phyloP scores from a whole-genome alignment of 2,797 vertebrate species.

The Champsocephalus gunnari region DNA sequence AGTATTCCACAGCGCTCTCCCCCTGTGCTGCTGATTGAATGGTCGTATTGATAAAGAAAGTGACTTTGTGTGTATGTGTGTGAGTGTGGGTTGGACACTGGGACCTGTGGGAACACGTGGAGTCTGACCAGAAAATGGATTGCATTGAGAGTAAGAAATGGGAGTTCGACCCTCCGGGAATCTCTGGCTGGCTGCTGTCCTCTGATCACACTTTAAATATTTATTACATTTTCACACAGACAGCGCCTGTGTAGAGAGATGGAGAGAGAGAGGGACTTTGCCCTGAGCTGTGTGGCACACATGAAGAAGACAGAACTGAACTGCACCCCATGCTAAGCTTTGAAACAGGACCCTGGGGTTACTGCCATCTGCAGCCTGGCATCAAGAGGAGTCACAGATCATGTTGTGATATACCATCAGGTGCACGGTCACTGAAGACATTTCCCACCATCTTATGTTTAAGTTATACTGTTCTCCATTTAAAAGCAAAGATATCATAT shows the following conservation, averaged over 20 bases:
- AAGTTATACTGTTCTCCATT: conserved; percentile 2
- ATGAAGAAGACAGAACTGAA: conserved; percentile 41
- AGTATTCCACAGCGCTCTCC: conserved; percentile 42
- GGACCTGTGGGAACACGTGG: conserved; percentile 44
- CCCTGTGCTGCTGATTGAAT: conserved; percentile 64
- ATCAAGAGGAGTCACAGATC: conserved; percentile 39
- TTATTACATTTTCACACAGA: conserved; percentile 70
- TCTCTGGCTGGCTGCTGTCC: conserved; percentile 39
- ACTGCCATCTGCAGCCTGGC: conserved; percentile 74
- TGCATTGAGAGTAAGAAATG: conserved; percentile 46
- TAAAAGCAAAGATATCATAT: background rate
- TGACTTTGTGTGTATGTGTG: conserved; percentile 7
- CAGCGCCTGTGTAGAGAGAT: conserved; percentile 29
- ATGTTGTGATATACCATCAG: conserved; percentile 39
- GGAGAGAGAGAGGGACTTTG: conserved; percentile 14
- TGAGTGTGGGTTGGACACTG: conserved; percentile 37
- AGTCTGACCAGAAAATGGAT: conserved; percentile 55
- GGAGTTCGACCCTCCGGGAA: conserved; percentile 39
- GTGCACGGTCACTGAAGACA: conserved; percentile 16
- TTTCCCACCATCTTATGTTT: background rate
- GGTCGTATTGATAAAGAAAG: conserved; percentile 62
- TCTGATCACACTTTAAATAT: conserved; percentile 73
- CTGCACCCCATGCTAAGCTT: conserved; percentile 36
- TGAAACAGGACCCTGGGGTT: conserved; percentile 55
- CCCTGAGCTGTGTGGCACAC: conserved; percentile 54